Conservation (phyloP, 2,113 vertebrate genomes). For the Scytalopus superciliaris region DNA sequence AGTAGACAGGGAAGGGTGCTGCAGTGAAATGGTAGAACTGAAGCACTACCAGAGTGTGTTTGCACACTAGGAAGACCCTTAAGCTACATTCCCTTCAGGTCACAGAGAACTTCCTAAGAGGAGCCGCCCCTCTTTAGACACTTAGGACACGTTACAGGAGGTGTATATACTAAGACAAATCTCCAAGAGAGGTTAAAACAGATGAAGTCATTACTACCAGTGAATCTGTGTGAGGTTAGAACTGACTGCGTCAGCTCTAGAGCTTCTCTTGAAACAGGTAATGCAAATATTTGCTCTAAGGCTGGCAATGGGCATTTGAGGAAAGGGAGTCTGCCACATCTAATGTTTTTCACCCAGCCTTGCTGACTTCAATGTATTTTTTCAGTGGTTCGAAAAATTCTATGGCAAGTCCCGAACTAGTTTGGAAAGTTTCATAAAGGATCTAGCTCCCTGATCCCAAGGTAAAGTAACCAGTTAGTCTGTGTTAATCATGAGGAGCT, state of each 20-base stretch:
- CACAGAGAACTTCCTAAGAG: neutral
- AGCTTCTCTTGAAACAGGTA: neutral
- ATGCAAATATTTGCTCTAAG: neutral
- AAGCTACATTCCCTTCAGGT: neutral
- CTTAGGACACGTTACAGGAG: neutral
- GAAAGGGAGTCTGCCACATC: neutral
- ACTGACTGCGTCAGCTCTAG: neutral
- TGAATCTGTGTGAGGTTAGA: neutral
- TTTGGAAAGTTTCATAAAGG: neutral
- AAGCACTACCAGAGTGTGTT: neutral
- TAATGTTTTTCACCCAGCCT: neutral
- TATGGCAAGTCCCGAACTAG: neutral
- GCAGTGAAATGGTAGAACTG: neutral
- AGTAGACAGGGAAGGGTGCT: neutral
- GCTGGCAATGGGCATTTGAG: neutral
- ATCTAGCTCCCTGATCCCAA: neutral
- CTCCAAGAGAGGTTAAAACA: neutral
- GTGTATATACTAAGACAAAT: neutral
- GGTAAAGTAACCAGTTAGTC: neutral
- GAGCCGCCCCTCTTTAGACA: neutral
- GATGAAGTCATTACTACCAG: neutral
- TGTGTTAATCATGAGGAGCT: constrained; percentile 52
- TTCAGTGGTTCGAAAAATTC: neutral
- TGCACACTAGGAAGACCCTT: neutral
- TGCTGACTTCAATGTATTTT: neutral